A percentile compares a stretch with the other conserved stretches of the same genome.
phyloP scores from a whole-genome alignment of 2,797 vertebrate species.

The Steatocranus sp. region DNA sequence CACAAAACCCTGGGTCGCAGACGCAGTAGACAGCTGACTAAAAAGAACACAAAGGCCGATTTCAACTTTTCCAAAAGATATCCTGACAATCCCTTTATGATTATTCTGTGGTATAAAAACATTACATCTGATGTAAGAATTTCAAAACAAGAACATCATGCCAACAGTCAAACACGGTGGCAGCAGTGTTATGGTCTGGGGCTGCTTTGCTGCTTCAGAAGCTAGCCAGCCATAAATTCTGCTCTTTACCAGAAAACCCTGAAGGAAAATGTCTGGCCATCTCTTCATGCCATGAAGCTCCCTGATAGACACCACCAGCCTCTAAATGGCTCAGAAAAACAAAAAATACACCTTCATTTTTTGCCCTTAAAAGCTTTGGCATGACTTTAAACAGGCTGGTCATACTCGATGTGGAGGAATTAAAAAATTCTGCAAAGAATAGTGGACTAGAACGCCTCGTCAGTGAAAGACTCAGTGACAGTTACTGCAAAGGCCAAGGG shows the following conservation, averaged over 20 bases:
- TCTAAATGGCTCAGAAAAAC: not conserved
- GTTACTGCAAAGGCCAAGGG: not conserved
- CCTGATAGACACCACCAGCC: not conserved
- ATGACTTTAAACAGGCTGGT: not conserved
- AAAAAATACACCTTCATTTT: not conserved
- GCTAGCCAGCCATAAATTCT: not conserved
- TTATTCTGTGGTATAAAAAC: not conserved
- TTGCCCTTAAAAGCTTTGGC: not conserved
- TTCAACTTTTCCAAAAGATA: not conserved
- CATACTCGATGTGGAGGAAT: not conserved
- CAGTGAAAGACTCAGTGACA: not conserved
- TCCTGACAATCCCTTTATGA: not conserved
- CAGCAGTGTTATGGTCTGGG: not conserved
- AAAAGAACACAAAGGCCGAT: not conserved
- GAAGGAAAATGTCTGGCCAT: not conserved
- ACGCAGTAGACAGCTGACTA: not conserved
- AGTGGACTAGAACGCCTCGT: not conserved
- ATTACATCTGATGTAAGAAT: not conserved
- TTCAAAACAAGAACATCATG: not conserved
- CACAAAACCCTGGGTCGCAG: not conserved
- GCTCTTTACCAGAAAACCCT: not conserved
- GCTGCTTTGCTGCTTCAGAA: not conserved
- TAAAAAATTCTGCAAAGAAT: rapidly evolving
- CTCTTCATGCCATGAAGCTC: not conserved
- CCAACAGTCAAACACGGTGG: not conserved